Conservation (phyloP, 1,140 invertebrate genomes). For the roundworm (Caenorhabditis elegans) region DNA sequence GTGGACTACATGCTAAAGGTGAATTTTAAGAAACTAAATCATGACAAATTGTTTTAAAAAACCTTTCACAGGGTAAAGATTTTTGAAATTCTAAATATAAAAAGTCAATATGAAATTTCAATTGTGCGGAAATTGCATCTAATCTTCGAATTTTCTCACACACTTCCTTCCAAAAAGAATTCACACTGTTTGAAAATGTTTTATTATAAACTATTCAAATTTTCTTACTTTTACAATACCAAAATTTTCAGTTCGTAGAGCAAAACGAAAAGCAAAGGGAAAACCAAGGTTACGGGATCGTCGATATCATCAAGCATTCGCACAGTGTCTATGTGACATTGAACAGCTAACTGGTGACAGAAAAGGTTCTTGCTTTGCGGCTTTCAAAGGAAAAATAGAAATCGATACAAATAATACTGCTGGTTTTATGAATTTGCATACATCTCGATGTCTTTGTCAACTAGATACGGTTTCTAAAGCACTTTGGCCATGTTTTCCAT, state of each 20-base stretch:
- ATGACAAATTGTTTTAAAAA: too few species aligned
- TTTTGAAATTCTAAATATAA: too few species aligned
- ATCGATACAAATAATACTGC: conserved; percentile 48
- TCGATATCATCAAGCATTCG: conserved; percentile 58
- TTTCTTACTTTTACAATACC: too few species aligned
- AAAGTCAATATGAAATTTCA: too few species aligned
- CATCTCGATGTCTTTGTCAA: conserved; percentile 62
- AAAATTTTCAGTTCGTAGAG: conserved; percentile 1
- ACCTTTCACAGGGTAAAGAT: too few species aligned
- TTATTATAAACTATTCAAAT: neutral
- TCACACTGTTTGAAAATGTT: conserved; percentile 29
- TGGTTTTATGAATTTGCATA: conserved; percentile 58
- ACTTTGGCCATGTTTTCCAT: conserved; percentile 65
- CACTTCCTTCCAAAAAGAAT: too few species aligned
- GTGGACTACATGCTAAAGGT: conserved; percentile 24
- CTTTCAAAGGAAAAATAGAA: conserved; percentile 60
- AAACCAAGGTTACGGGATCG: conserved; percentile 22
- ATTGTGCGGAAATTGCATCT: too few species aligned
- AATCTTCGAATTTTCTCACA: too few species aligned
- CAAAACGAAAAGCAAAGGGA: conserved; percentile 30
- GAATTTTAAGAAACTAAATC: too few species aligned
- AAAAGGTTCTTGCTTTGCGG: conserved; percentile 62
- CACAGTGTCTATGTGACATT: conserved; percentile 64
- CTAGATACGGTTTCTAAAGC: conserved; percentile 58
- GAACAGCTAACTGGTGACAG: conserved; percentile 60